phyloP scores from a whole-genome alignment of 2,888 invertebrate species.

The Nomada hirtipes region DNA sequence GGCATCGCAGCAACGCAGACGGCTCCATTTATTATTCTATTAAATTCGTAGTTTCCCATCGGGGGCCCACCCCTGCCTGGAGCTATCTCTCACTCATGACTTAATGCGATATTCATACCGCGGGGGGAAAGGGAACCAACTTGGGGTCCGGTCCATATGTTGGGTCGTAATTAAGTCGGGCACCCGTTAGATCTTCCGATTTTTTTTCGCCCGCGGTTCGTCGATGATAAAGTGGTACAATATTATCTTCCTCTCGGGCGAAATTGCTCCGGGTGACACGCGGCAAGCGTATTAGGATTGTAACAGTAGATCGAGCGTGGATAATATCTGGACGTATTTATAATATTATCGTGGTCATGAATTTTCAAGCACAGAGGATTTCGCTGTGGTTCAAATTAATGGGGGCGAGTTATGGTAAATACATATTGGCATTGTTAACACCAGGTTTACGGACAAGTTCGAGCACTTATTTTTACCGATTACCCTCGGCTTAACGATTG shows the following conservation, averaged over 20 bases:
- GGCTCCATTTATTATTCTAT: conserved; percentile 80
- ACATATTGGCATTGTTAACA: too few species aligned
- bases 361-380: too few species aligned
- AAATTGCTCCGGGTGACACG: not conserved
- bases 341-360: too few species aligned
- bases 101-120: conserved; percentile 74
- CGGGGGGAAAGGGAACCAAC: conserved; percentile 58
- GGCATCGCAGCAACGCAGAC: conserved; percentile 45
- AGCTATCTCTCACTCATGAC: conserved; percentile 71
- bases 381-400: too few species aligned
- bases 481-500: too few species aligned
- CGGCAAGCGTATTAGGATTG: not conserved
- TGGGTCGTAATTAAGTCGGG: conserved; percentile 66
- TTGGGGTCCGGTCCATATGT: conserved; percentile 58
- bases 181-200: conserved; percentile 51
- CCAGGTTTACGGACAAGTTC: too few species aligned
- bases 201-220: conserved; percentile 10
- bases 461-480: too few species aligned
- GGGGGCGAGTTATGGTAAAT: too few species aligned
- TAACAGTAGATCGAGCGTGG: not conserved
- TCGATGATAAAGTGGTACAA: not conserved
- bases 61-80: conserved; percentile 64
- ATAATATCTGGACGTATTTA: too few species aligned
- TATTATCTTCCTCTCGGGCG: not conserved
- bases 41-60: conserved; percentile 77